A percentile compares a stretch with the other conserved stretches of the same genome.
Evolutionary conservation across 2,888 invertebrate species (phyloP).

Genomic region (Drosophila neotestacea): DNA sequence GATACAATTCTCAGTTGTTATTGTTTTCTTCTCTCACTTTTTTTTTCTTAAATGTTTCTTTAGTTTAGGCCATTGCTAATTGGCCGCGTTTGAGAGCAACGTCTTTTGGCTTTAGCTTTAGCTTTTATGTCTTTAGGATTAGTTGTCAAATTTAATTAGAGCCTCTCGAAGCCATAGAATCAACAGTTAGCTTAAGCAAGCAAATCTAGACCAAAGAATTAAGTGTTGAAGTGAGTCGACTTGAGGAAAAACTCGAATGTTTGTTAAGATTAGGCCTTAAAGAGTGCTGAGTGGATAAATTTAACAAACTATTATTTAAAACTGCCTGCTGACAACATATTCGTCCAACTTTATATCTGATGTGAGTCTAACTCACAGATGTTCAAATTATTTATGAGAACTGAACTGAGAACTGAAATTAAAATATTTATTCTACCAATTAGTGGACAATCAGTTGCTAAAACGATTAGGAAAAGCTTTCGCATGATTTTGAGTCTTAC

Average conservation of each 20-base stretch:
- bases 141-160: constrained; percentile 47
- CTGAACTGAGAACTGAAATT: too few relatives aligned
- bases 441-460: too few relatives aligned
- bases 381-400: too few relatives aligned
- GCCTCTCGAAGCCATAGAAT: constrained; percentile 26
- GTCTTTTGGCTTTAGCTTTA: constrained; percentile 30
- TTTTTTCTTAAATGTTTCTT: constrained; percentile 39
- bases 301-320: neutral
- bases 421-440: too few relatives aligned
- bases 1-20: constrained; percentile 19
- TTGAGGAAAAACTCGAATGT: neutral
- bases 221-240: neutral
- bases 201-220: constrained; percentile 21
- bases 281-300: neutral
- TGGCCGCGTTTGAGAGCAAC: constrained; percentile 33
- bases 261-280: neutral
- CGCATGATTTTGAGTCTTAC: too few relatives aligned
- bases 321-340: too few relatives aligned
- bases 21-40: constrained; percentile 15
- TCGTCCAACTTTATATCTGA: too few relatives aligned
- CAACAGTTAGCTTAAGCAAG: constrained; percentile 37
- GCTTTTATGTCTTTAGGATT: constrained; percentile 28
- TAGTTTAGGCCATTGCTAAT: constrained; percentile 45
- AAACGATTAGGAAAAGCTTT: too few relatives aligned
- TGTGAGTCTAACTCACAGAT: too few relatives aligned